Base-by-base conservation (phyloP, 2,113 vertebrate genomes). In the Calonectris borealis region DNA sequence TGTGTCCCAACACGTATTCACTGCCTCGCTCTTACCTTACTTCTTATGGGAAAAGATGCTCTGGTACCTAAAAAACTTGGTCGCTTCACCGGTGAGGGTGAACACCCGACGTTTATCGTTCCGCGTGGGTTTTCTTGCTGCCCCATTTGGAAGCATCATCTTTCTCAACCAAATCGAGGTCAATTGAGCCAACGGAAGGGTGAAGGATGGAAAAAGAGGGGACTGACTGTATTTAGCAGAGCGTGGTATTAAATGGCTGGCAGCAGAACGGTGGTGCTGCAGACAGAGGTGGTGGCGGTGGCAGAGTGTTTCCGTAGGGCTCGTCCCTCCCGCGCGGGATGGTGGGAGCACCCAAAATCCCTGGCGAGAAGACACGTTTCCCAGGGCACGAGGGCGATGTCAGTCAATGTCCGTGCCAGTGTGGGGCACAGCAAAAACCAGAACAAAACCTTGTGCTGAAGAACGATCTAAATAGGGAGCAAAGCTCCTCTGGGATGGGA, bases 261-360 rank as follows among this genome's bases (percentile, higher is more conserved):
- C 24, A 71, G 65, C 64, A 49, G 25, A 83, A 9, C 1, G 1
- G 64, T 54, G 40, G 40, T n/a, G 32, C 24, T 16, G 38, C 18
- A 58, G 72, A 16, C 40, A 49, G 88, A 84, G 57, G 32, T 42
- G 55, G 31, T 75, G 52, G 49, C 3, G 6, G 11, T n/a, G 46
- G 38, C 2, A 0, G 16, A 3, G 5, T 0, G 0, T 79, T 90
- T 78, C 73, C 8, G 1, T 4, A 20, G 44, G 31, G 26, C 26
- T 89, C 0, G 0, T 70, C 36, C 25, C 13, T 75, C 57, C 11
- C 2, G 1, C 2, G 0, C 54, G 51, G 22, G 15, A 29, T 68
- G 32, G 31, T 79, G 71, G 68, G 19, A 73, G 17, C 52, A 52
- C 25, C 48, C 40, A 55, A 42, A 68, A 66, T 44, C 27, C 21